Conservation (phyloP, 2,888 invertebrate genomes). For the Platerodrilus igneus region DNA sequence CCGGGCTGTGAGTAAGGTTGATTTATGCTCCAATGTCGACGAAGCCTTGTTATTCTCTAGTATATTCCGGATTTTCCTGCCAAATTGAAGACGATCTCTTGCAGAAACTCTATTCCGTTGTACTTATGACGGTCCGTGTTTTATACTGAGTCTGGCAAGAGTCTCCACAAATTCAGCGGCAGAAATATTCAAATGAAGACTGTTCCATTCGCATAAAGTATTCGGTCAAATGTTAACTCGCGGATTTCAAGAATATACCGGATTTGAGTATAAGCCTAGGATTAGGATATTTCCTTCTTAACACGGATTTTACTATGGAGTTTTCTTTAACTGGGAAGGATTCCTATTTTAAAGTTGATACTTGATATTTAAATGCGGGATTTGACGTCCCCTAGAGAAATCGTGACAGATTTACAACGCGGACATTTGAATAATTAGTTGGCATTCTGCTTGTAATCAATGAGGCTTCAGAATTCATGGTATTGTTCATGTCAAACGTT, state of each 20-base stretch:
- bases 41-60: conserved; percentile 30
- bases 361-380: conserved; percentile 15
- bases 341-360: conserved; percentile 30
- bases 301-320: conserved; percentile 36
- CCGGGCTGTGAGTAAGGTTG: conserved; percentile 22
- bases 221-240: conserved; percentile 47
- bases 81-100: conserved; percentile 49
- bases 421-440: conserved; percentile 13
- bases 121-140: conserved; percentile 46
- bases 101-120: conserved; percentile 46
- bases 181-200: conserved; percentile 39
- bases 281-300: conserved; percentile 41
- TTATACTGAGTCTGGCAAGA: conserved; percentile 45
- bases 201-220: conserved; percentile 27
- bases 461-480: conserved; percentile 14
- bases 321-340: conserved; percentile 38
- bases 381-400: conserved; percentile 7
- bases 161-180: conserved; percentile 37
- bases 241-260: conserved; percentile 40
- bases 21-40: conserved; percentile 36
- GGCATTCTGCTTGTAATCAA: conserved; percentile 13
- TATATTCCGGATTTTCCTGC: conserved; percentile 39
- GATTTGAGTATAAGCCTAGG: conserved; percentile 36
- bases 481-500: conserved; percentile 11
- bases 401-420: conserved; percentile 13